phyloP scores from a whole-genome alignment of 2,888 invertebrate genomes.

The Philonicus albiceps region DNA sequence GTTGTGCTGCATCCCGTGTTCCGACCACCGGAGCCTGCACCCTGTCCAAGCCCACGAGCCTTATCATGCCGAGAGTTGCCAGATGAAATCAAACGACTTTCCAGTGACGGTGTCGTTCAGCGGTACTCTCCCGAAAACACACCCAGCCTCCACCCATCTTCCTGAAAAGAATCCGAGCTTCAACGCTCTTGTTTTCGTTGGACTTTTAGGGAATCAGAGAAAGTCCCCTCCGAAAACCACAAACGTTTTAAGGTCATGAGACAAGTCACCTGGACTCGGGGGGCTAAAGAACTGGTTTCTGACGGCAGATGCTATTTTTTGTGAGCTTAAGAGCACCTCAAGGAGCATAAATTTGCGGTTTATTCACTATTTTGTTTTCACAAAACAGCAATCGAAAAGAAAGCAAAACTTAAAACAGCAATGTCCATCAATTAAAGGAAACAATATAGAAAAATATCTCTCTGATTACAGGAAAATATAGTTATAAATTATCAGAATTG shows the following conservation, averaged over 20 bases:
- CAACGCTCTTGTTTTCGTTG: neutral
- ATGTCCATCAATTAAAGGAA: neutral
- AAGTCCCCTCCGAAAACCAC: neutral
- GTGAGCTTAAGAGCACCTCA: neutral
- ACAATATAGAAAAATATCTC: neutral
- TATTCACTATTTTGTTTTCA: neutral
- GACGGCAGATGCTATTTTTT: neutral
- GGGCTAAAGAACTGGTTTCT: neutral
- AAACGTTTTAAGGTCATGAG: neutral
- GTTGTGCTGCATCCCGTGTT: neutral
- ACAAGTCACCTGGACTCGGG: neutral
- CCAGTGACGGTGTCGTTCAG: neutral
- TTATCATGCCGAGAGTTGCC: slow-evolving; percentile 11
- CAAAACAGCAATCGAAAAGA: neutral
- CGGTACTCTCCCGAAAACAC: neutral
- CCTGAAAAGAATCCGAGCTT: neutral
- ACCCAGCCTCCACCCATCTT: neutral
- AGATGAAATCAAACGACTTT: neutral
- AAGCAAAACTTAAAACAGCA: neutral
- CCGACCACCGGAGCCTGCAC: neutral
- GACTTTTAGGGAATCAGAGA: neutral
- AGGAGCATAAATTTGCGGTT: neutral
- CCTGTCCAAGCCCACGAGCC: neutral
- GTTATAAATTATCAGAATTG: too few species aligned
- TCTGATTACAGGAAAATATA: too few species aligned